Evolutionary conservation across 2,113 vertebrate species (phyloP), one percentile per base, ranked within the genome.

Genomic region (Sinocyclocheilus maitianheensis): DNA sequence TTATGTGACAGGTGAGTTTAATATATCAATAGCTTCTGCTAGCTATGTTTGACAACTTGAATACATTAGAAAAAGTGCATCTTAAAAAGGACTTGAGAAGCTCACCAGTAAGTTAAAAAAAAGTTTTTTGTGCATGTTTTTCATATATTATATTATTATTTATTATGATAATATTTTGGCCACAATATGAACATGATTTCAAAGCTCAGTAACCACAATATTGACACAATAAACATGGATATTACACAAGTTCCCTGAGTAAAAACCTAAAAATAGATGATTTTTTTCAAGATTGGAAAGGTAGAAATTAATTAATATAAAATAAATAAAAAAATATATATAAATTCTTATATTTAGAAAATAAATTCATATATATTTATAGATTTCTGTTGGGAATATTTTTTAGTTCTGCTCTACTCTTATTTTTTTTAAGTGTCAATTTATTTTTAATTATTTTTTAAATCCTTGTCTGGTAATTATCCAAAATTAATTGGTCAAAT

Each of bases 1-100:
- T 71, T 99, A 99, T 0, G 96, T 99, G 87, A 97, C 97, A 1
- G 98, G 98, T 99, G 90, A 95, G 92, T 95, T 83, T 2, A 74
- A 46, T 34, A 18, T 13, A 53, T 69, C 20, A 12, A 71, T 16
- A 20, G 60, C 30, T 78, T 30, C 7, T 12, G 40, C 6, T 43
- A 22, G 16, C 22, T 16, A 75, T 55, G 18, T 3, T 6, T 51
- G 22, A 40, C 24, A 78, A 37, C 30, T 30, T 77, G 4, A 43
- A 80, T 16, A 14, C 7, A 2, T 79, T 60, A 58, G 7, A 18
- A 58, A 53, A 34, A 78, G 24, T 30, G 48, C 37, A 24, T 46
- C 11, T 75, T 75, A 43, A n/a, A 53, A 43, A 24, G 18, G n/a
- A 24, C n/a, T 30, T 12, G 20, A 77, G 16, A 55, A 55, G 53